A percentile compares a stretch with the other conserved stretches of the same genome.
phyloP scores from a whole-genome alignment of 2,797 vertebrate species.

The Pithecia hirsuta region DNA sequence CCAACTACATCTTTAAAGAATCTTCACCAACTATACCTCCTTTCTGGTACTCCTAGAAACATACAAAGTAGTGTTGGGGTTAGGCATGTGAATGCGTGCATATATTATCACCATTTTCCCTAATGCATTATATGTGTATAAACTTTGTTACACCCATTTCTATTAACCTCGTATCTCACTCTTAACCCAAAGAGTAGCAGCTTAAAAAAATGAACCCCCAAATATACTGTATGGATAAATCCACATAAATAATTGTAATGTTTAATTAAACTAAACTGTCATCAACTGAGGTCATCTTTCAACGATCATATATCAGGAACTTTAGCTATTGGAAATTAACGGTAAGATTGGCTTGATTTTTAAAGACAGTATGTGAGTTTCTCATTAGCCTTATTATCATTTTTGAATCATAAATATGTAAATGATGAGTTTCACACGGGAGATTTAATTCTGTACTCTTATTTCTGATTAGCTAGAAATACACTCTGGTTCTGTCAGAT shows the following conservation, averaged over 20 bases:
- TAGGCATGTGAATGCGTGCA: neutral
- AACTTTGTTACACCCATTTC: neutral
- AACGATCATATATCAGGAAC: slow-evolving; percentile 75
- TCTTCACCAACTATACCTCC: neutral
- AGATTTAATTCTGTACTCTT: slow-evolving; percentile 91
- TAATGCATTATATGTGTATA: neutral
- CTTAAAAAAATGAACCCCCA: slow-evolving; percentile 45
- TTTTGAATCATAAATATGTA: slow-evolving; percentile 93
- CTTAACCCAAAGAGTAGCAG: slow-evolving; percentile 22
- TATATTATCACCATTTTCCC: neutral
- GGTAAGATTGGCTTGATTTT: slow-evolving; percentile 86
- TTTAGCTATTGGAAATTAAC: slow-evolving; percentile 86
- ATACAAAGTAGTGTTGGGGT: neutral
- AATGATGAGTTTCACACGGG: slow-evolving; percentile 88
- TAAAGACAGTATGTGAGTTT: slow-evolving; percentile 84
- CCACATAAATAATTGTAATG: slow-evolving; percentile 76
- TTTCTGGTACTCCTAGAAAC: neutral
- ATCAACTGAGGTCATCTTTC: slow-evolving; percentile 82
- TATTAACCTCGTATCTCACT: slow-evolving; percentile 28
- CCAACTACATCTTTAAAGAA: neutral
- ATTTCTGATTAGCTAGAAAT: slow-evolving; percentile 92
- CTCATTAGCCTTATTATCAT: slow-evolving; percentile 93
- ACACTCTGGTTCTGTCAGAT: slow-evolving; percentile 88
- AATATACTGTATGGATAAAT: neutral
- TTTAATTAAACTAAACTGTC: slow-evolving; percentile 85